Base-by-base conservation (phyloP, 1,140 invertebrate species). In the Bilobella aurantiaca region DNA sequence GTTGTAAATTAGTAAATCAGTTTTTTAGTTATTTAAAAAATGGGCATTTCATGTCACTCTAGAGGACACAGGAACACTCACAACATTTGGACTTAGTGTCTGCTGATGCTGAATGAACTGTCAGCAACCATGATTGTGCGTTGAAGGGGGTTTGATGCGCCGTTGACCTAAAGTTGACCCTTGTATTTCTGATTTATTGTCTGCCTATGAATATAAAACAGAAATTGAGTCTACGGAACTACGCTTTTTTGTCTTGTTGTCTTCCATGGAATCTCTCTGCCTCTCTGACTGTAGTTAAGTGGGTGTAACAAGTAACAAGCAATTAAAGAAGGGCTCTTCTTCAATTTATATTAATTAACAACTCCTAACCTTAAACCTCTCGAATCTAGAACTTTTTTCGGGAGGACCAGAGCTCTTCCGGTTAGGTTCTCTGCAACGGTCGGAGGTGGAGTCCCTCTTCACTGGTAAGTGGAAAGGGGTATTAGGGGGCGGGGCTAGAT, bases 201-300 rank as follows among this genome's bases (percentile, higher is more conserved):
- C 49, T 53, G 49, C 49, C 49, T 53, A 53, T 53, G 49, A 53
- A 53, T 53, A 53, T 53, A 53, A 53, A 53, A 53, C 49, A 53
- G 49, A 53, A 53, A 53, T 53, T 53, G 49, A 53, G 49, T 53
- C 49, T 53, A 53, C 8, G 8, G 49, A 53, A 53, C 49, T 53
- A 53, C 49, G 49, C 49, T 23, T 53, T 53, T 53, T 23, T 23
- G 14, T 5, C 49, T 53, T 23, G 14, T n/a, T n/a, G n/a, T n/a
- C n/a, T n/a, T n/a, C n/a, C n/a, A n/a, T n/a, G n/a, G n/a, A n/a
- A n/a, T n/a, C n/a, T n/a, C n/a, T n/a, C n/a, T n/a, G n/a, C n/a
- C n/a, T n/a, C n/a, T n/a, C n/a, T n/a, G n/a, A n/a, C n/a, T n/a
- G n/a, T n/a, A n/a, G n/a, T n/a, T n/a, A n/a, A n/a, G n/a, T n/a